These are phyloP conservation scores for Takifugu bimaculatus DNA, from an alignment of 2,113 vertebrate genomes.

Conservation along the genomic window DNA sequence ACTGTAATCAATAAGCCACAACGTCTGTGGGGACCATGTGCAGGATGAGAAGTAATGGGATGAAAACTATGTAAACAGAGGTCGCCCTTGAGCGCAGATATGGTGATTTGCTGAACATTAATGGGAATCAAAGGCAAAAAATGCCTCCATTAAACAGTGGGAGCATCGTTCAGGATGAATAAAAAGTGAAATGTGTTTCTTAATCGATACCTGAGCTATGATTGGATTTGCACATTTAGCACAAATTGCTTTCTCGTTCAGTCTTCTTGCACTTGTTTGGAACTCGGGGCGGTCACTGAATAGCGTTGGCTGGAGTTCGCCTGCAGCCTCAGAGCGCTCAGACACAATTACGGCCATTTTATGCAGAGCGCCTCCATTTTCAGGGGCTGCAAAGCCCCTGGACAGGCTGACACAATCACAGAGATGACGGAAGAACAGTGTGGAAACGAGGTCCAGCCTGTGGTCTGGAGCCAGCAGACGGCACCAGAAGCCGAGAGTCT, in stretches of 20 bases:
- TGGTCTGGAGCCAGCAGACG: too few relatives aligned
- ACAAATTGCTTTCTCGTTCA: slow-evolving; percentile 4
- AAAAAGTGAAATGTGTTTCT: slow-evolving; percentile 8
- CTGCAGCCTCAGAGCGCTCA: too few relatives aligned
- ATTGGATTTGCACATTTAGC: slow-evolving; percentile 24
- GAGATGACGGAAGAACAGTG: too few relatives aligned
- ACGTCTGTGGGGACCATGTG: slow-evolving; percentile 24
- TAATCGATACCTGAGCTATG: slow-evolving; percentile 14
- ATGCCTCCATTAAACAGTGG: slow-evolving; percentile 14
- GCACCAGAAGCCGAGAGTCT: too few relatives aligned
- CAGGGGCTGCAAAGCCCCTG: too few relatives aligned
- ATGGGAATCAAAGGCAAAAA: slow-evolving; percentile 33
- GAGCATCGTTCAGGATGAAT: slow-evolving; percentile 9
- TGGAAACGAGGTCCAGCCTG: too few relatives aligned
- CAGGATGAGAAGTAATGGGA: slow-evolving; percentile 40
- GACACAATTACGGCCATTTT: too few relatives aligned
- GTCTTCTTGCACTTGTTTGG: slow-evolving; percentile 13
- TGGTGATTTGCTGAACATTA: slow-evolving; percentile 36
- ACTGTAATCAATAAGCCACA: slow-evolving; percentile 41
- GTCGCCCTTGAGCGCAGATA: slow-evolving; percentile 11
- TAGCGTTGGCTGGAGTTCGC: too few relatives aligned
- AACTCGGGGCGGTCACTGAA: background rate
- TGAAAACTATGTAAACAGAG: slow-evolving; percentile 48
- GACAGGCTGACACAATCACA: too few relatives aligned
- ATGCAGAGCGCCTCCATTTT: too few relatives aligned